A percentile compares a stretch with the other conserved stretches of the same genome.
Conservation (phyloP, 2,888 invertebrate genomes). For the Pteria penguin region DNA sequence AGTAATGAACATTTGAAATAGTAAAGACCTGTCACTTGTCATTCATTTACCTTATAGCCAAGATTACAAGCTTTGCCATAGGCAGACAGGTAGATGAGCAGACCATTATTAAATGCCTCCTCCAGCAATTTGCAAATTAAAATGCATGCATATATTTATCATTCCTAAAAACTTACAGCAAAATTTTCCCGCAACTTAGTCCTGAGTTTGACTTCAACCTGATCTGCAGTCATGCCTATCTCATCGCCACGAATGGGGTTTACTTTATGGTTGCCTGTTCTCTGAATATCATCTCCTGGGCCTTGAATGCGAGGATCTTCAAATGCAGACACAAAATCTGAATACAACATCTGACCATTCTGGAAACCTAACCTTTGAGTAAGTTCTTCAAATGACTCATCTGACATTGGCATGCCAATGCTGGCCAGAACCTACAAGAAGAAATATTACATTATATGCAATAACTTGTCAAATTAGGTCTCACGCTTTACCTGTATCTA, state of each 20-base stretch:
- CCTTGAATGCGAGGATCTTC: constrained; percentile 69
- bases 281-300: constrained; percentile 58
- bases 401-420: constrained; percentile 71
- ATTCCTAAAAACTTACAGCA: constrained; percentile 76
- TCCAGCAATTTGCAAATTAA: too few relatives aligned
- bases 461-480: too few relatives aligned
- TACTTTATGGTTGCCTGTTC: constrained; percentile 74
- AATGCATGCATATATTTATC: too few relatives aligned
- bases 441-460: too few relatives aligned
- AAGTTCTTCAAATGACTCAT: constrained; percentile 73
- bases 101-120: too few relatives aligned
- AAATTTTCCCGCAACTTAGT: constrained; percentile 77
- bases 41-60: too few relatives aligned
- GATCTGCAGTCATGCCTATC: constrained; percentile 71
- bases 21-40: too few relatives aligned
- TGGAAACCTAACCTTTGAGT: constrained; percentile 68
- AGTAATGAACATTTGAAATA: too few relatives aligned
- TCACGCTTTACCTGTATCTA: too few relatives aligned
- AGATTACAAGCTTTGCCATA: too few relatives aligned
- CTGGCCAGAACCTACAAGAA: constrained; percentile 66
- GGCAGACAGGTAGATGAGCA: too few relatives aligned
- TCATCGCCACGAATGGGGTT: constrained; percentile 77
- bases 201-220: constrained; percentile 70
- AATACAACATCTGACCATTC: constrained; percentile 72
- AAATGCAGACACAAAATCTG: constrained; percentile 74